Percentiles rank a stretch among this genome's conserved stretches.
Conservation (phyloP, 2,797 vertebrate species). For the Gallinago solitaria region DNA sequence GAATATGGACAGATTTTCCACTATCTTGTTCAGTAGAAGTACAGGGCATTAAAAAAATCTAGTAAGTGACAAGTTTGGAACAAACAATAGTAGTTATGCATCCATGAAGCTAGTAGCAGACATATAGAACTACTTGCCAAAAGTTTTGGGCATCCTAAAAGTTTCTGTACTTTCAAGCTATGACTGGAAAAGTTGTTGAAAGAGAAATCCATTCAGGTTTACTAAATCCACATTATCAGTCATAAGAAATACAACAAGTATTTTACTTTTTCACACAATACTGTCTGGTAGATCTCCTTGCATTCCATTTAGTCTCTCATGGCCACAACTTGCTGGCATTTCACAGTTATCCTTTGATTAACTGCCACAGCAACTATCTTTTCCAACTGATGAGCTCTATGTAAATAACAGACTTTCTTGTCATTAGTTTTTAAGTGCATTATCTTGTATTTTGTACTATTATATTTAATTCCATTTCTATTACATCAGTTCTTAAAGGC, state of each 20-base stretch:
- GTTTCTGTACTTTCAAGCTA: not conserved
- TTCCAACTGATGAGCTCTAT: not conserved
- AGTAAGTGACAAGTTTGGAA: not conserved
- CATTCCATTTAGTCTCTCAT: not conserved
- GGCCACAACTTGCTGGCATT: not conserved
- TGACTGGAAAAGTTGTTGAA: not conserved
- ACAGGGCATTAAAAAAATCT: not conserved
- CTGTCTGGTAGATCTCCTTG: not conserved
- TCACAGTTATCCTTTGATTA: not conserved
- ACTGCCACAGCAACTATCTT: not conserved
- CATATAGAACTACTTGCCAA: not conserved
- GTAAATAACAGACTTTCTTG: not conserved
- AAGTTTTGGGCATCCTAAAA: not conserved
- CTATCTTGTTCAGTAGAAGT: not conserved
- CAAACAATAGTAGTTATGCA: not conserved
- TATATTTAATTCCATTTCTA: conserved; percentile 4
- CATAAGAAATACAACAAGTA: not conserved
- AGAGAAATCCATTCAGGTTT: not conserved
- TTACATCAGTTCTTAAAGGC: not conserved
- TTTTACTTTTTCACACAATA: not conserved
- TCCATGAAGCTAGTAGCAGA: not conserved
- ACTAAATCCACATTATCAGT: not conserved
- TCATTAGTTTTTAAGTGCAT: not conserved
- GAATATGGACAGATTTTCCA: not conserved
- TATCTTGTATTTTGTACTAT: not conserved